A percentile compares a stretch with the other conserved stretches of the same genome.
Evolutionary conservation across 1,140 invertebrate genomes (phyloP).

Genomic region (Atta cephalotes): DNA sequence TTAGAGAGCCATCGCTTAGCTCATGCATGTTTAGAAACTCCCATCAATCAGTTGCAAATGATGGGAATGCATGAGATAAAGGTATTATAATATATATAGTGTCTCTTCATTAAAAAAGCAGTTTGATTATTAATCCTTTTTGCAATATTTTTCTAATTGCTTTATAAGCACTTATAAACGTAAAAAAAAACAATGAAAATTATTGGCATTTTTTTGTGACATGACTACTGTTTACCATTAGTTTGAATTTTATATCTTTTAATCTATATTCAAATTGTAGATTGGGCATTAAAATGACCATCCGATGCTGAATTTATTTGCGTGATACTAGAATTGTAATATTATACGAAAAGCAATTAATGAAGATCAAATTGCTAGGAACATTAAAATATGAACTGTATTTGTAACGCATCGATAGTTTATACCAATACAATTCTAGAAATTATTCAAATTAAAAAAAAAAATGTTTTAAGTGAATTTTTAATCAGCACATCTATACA

Average conservation of each 20-base stretch:
- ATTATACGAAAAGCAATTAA: not conserved
- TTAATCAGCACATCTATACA: not conserved
- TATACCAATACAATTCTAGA: not conserved
- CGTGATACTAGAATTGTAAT: not conserved
- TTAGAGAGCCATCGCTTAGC: slow-evolving; percentile 30
- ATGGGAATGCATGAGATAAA: not conserved
- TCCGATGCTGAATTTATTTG: not conserved
- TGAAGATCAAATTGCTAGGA: not conserved
- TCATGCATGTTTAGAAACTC: slow-evolving; percentile 13
- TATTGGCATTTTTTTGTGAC: not conserved
- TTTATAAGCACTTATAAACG: not conserved
- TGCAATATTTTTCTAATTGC: not conserved
- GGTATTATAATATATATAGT: too few relatives aligned
- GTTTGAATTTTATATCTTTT: not conserved
- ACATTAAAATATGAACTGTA: not conserved
- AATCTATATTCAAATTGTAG: not conserved
- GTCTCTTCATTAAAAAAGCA: not conserved
- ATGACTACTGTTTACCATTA: not conserved
- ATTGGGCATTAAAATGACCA: slow-evolving; percentile 1
- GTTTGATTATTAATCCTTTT: slow-evolving; percentile 22
- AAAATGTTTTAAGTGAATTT: not conserved
- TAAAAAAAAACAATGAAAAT: not conserved
- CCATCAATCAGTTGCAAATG: slow-evolving; percentile 37
- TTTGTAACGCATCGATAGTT: slow-evolving; percentile 1
- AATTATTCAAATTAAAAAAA: not conserved